A percentile compares a stretch with the other conserved stretches of the same genome.
Conservation (phyloP, 2,113 vertebrate genomes). For the Odocoileus hemionus region DNA sequence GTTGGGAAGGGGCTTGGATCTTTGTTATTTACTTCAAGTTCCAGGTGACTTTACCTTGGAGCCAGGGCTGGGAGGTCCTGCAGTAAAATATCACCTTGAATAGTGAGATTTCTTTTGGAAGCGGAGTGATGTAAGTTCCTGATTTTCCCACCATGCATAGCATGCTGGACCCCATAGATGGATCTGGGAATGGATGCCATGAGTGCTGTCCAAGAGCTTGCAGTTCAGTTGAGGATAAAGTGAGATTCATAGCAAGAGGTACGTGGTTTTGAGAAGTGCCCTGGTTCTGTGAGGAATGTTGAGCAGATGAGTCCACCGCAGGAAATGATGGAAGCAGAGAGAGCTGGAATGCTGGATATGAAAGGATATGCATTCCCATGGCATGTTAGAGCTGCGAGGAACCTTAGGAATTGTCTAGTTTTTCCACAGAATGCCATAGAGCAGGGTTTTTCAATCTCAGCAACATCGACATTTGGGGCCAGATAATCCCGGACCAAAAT, state of each 20-base stretch:
- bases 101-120: not conserved
- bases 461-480: not conserved
- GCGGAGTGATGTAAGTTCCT: not conserved
- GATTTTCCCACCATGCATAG: not conserved
- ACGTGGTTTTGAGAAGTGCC: not conserved
- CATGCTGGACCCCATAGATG: not conserved
- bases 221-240: not conserved
- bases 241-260: fast-evolving
- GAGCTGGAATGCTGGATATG: not conserved
- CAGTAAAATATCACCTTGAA: not conserved
- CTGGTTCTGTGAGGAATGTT: not conserved
- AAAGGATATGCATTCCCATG: fast-evolving
- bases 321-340: not conserved
- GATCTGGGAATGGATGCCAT: not conserved
- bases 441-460: not conserved
- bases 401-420: not conserved
- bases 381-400: not conserved
- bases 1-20: not conserved
- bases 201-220: not conserved
- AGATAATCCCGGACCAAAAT: not conserved
- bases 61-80: not conserved
- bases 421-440: not conserved
- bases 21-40: not conserved
- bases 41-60: not conserved
- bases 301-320: not conserved